Percentiles rank a stretch among this genome's conserved stretches.
These are phyloP conservation scores for Hetaerina titia DNA, from an alignment of 2,888 invertebrate species.

Conservation along the genomic window DNA sequence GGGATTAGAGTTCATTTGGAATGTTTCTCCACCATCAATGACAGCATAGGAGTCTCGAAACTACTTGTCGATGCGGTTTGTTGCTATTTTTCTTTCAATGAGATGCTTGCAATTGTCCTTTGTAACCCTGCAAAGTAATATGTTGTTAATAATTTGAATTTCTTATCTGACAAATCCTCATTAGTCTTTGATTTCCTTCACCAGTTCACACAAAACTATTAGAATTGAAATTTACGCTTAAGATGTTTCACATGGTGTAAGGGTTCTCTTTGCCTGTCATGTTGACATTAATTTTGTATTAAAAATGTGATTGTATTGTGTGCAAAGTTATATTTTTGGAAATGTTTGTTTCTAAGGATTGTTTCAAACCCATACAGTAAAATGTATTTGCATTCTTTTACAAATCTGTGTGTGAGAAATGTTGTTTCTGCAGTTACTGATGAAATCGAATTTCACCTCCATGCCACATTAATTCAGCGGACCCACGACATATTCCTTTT, in stretches of 20 bases:
- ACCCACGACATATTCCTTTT: not conserved
- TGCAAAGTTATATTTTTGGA: constrained; percentile 66
- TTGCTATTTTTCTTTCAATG: not conserved
- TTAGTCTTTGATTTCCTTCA: not conserved
- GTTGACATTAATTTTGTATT: constrained; percentile 54
- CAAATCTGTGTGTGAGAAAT: constrained; percentile 22
- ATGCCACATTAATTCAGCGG: not conserved
- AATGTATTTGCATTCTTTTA: constrained; percentile 49
- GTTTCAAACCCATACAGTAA: constrained; percentile 41
- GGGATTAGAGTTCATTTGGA: not conserved
- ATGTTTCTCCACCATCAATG: not conserved
- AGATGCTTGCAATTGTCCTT: not conserved
- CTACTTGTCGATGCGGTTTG: not conserved
- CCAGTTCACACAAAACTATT: not conserved
- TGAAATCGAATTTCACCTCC: constrained; percentile 28
- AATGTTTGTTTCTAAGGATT: constrained; percentile 65
- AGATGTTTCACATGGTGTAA: constrained; percentile 26
- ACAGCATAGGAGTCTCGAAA: not conserved
- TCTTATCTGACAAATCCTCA: not conserved
- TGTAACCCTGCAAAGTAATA: not conserved
- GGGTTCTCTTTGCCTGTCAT: constrained; percentile 58
- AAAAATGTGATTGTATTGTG: constrained; percentile 38
- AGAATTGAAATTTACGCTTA: constrained; percentile 29
- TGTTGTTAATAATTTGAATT: not conserved
- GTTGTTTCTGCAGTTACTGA: not conserved